These are phyloP conservation scores for Augochlora pura DNA, from an alignment of 1,140 invertebrate genomes.

Conservation along the genomic window DNA sequence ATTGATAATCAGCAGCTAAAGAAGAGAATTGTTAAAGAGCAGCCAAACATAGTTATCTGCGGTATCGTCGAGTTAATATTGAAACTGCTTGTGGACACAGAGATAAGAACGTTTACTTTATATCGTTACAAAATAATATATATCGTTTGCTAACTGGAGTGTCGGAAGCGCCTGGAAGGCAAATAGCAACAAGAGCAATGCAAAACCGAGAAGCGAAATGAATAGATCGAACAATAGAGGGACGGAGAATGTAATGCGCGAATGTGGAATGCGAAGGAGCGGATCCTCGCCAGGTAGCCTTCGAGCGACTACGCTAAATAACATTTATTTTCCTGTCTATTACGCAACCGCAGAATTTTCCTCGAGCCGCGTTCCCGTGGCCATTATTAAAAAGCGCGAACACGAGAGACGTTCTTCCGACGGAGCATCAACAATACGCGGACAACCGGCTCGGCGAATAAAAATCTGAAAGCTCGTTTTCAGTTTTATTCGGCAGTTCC, in stretches of 20 bases:
- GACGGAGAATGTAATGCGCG: background rate
- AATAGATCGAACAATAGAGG: background rate
- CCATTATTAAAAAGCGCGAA: background rate
- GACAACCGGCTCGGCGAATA: background rate
- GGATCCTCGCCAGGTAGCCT: background rate
- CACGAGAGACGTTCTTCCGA: background rate
- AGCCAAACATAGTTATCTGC: no score
- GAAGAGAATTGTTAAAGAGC: no score
- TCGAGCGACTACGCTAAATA: conserved; percentile 7
- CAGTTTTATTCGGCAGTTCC: no score
- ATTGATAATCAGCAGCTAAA: no score
- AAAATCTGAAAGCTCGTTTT: no score
- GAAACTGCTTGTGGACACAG: no score
- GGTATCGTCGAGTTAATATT: no score
- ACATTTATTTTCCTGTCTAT: conserved; percentile 1
- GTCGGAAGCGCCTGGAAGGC: background rate
- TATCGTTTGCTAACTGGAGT: no score
- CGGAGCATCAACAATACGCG: background rate
- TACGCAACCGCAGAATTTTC: conserved; percentile 13
- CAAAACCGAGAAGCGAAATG: background rate
- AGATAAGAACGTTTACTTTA: no score
- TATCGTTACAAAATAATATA: no score
- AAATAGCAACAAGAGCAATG: no score
- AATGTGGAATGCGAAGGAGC: conserved; percentile 6
- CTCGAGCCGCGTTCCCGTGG: background rate